A percentile compares a stretch with the other conserved stretches of the same genome.
Conservation (phyloP, 35 echinoderm and acorn worm genomes). For the Hemicentrotus pulcherrimus region DNA sequence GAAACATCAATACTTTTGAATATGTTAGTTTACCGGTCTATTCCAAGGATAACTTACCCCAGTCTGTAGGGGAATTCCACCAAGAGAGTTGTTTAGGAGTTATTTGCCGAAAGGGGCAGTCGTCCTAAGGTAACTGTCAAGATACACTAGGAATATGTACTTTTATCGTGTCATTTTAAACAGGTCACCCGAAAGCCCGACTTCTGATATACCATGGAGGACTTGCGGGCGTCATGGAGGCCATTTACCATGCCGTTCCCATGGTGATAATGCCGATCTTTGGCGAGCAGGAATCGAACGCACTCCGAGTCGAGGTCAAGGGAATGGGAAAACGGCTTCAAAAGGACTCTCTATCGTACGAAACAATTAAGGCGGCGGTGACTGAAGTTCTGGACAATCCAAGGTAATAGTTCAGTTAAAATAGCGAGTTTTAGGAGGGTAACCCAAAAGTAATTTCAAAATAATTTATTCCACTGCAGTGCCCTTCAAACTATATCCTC, state of each 20-base stretch:
- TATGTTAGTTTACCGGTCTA: too few species aligned
- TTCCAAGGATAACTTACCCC: too few species aligned
- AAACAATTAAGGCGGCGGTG: background rate
- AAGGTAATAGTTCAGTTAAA: background rate
- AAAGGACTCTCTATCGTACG: background rate
- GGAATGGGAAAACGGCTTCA: conserved; percentile 51
- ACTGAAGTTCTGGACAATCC: background rate
- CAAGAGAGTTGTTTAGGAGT: too few species aligned
- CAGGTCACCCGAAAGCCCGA: conserved; percentile 53
- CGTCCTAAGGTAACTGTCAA: too few species aligned
- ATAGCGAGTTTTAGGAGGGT: background rate
- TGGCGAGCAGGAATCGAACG: conserved; percentile 54
- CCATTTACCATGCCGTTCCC: conserved; percentile 50
- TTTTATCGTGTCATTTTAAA: background rate
- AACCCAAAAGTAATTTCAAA: background rate
- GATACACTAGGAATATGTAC: too few species aligned
- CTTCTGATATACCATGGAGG: conserved; percentile 60
- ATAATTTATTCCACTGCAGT: too few species aligned
- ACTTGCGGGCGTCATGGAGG: conserved; percentile 40
- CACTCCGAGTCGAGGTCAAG: conserved; percentile 19
- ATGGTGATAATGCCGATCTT: conserved; percentile 65
- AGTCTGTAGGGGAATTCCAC: too few species aligned
- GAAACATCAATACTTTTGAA: too few species aligned
- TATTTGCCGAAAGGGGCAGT: too few species aligned
- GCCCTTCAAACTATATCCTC: too few species aligned